Conservation (phyloP, 2,797 vertebrate species). For the Manis crassicaudata region DNA sequence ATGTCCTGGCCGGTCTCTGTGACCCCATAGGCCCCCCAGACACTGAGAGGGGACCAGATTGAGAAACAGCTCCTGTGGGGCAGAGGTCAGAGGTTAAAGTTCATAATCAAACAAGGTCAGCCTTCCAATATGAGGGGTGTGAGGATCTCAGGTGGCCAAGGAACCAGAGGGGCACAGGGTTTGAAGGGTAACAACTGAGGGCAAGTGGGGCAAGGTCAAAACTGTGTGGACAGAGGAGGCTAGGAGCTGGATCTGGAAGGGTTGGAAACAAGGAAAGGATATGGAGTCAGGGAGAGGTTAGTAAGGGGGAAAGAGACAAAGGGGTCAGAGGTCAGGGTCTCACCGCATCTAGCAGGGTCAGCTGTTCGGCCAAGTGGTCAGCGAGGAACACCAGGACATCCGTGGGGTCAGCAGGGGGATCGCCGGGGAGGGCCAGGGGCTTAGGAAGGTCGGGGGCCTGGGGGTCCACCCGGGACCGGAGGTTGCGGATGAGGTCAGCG, state of each 20-base stretch:
- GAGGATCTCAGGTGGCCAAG: conserved; percentile 49
- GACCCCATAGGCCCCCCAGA: conserved; percentile 94
- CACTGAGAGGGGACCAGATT: conserved; percentile 95
- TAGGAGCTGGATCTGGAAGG: conserved; percentile 38
- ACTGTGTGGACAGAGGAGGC: not conserved
- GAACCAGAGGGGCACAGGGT: conserved; percentile 24
- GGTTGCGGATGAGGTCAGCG: conserved; percentile 72
- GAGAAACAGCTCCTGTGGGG: conserved; percentile 91
- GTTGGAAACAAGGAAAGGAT: conserved; percentile 57
- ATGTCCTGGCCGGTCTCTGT: conserved; percentile 91
- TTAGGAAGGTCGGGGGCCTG: conserved; percentile 74
- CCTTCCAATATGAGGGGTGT: conserved; percentile 30
- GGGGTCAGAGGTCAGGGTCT: conserved; percentile 80
- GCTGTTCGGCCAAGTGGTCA: conserved; percentile 91
- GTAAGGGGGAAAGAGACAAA: not conserved
- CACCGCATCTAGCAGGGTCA: conserved; percentile 94
- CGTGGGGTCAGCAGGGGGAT: conserved; percentile 87
- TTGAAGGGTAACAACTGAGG: conserved; percentile 33
- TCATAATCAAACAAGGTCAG: conserved; percentile 13
- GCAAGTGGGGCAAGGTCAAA: not conserved
- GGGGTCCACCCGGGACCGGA: conserved; percentile 77
- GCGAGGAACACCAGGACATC: conserved; percentile 91
- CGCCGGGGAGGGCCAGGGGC: conserved; percentile 78
- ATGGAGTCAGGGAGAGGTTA: conserved; percentile 57
- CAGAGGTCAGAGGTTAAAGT: conserved; percentile 59